Percentiles rank a stretch among this genome's conserved stretches.
phyloP scores from a whole-genome alignment of 2,888 invertebrate genomes.

The Synergus japonicus region DNA sequence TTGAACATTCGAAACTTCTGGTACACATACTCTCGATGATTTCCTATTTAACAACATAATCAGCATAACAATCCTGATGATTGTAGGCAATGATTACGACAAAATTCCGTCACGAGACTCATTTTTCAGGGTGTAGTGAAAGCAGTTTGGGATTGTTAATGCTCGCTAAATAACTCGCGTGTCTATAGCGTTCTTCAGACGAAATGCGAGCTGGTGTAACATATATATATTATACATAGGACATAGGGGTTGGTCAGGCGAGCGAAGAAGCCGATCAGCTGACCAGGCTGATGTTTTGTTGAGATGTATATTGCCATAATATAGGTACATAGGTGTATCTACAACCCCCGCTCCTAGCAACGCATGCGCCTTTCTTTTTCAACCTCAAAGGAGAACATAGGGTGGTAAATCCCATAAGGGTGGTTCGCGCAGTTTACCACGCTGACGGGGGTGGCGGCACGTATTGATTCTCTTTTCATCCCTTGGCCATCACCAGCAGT shows the following conservation, averaged over 20 bases:
- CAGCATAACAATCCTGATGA: neutral
- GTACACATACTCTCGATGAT: neutral
- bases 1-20: too few species aligned
- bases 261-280: constrained; percentile 50
- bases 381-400: constrained; percentile 46
- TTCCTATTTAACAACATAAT: neutral
- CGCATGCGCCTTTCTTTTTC: constrained; percentile 68
- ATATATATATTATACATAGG: neutral
- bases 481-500: constrained; percentile 55
- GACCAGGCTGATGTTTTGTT: constrained; percentile 77
- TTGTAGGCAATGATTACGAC: neutral
- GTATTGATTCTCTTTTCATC: constrained; percentile 73
- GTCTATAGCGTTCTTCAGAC: neutral
- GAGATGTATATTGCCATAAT: constrained; percentile 57
- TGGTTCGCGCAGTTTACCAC: constrained; percentile 72
- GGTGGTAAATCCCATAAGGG: constrained; percentile 64
- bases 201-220: neutral
- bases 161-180: constrained; percentile 1
- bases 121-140: neutral
- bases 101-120: neutral
- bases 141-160: neutral
- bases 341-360: constrained; percentile 64
- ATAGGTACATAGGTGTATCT: neutral
- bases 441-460: constrained; percentile 68
- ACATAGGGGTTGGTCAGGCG: constrained; percentile 9